A percentile compares a stretch with the other conserved stretches of the same genome.
phyloP scores from a whole-genome alignment of 2,113 vertebrate species.

The Zapornia atra region DNA sequence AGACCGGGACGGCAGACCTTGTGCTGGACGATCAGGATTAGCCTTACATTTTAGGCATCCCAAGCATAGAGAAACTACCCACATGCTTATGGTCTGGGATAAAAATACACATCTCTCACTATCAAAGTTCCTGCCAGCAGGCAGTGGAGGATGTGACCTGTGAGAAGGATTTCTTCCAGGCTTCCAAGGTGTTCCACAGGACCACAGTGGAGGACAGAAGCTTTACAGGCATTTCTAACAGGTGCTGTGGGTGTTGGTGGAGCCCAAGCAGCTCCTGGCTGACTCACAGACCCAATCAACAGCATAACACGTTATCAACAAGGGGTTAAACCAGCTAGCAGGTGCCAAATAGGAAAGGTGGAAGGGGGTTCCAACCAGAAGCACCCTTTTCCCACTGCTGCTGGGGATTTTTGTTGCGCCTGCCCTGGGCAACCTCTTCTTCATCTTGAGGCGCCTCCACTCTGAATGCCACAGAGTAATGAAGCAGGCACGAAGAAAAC shows the following conservation, averaged over 20 bases:
- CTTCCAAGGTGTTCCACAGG: not conserved
- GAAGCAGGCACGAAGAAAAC: not conserved
- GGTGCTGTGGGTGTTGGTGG: not conserved
- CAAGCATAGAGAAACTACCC: not conserved
- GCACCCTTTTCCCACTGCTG: not conserved
- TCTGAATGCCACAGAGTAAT: not conserved
- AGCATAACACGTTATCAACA: not conserved
- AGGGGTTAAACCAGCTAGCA: not conserved
- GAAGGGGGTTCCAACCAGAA: not conserved
- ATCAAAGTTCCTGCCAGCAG: not conserved
- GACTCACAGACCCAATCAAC: not conserved
- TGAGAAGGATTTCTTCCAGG: not conserved
- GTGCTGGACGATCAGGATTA: not conserved
- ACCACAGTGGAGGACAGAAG: not conserved
- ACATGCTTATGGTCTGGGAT: not conserved
- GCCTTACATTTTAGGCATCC: not conserved
- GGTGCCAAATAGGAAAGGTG: not conserved
- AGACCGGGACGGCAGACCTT: not conserved
- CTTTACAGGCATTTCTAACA: not conserved
- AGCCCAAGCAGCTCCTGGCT: not conserved
- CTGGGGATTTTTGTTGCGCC: not conserved
- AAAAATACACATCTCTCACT: constrained; percentile 6
- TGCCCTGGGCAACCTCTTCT: not conserved
- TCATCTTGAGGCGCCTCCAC: not conserved
- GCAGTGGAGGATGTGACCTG: not conserved